Base-by-base conservation (phyloP, 2,888 invertebrate genomes). In the Rhyacophila evoluta region DNA sequence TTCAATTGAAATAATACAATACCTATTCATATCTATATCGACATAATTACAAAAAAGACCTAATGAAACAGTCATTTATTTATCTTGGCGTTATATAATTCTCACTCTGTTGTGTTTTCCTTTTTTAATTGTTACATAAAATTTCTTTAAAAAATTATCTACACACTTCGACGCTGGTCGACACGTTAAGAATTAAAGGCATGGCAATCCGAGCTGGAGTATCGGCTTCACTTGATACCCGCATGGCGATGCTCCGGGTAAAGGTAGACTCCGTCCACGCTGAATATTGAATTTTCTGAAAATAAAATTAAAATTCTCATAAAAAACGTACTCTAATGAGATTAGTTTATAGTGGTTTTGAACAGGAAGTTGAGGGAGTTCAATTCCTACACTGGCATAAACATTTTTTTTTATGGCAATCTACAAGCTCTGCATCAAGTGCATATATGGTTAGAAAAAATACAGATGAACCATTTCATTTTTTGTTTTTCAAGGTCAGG, bases 271-370 rank as follows among this genome's bases (percentile, higher is more conserved):
- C 97, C 97, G 89, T 97, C 97, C 86, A 98, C 97, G 85, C 95
- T 96, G 91, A 97, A 97, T 91, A 98, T 97, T 85, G 98, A 97
- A 86, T 96, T 93, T 90, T 97, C 98, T 98, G 93, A 55, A 94
- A 94, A 33, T 33, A 33, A 55, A n/a, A 55, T 55, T 2, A 2
- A 25, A 87, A 88, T n/a, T n/a, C n/a, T n/a, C n/a, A n/a, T n/a
- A n/a, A n/a, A n/a, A n/a, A n/a, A n/a, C n/a, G n/a, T n/a, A n/a
- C n/a, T n/a, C n/a, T n/a, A n/a, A n/a, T n/a, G n/a, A n/a, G n/a
- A n/a, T n/a, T n/a, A n/a, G n/a, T n/a, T n/a, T n/a, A n/a, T n/a
- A n/a, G n/a, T n/a, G n/a, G n/a, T n/a, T n/a, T n/a, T n/a, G n/a
- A n/a, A n/a, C n/a, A n/a, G n/a, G n/a, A n/a, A n/a, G n/a, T n/a